A percentile compares a stretch with the other conserved stretches of the same genome.
These are phyloP conservation scores for Plectropomus leopardus DNA, from an alignment of 2,113 vertebrate species.

Conservation along the genomic window DNA sequence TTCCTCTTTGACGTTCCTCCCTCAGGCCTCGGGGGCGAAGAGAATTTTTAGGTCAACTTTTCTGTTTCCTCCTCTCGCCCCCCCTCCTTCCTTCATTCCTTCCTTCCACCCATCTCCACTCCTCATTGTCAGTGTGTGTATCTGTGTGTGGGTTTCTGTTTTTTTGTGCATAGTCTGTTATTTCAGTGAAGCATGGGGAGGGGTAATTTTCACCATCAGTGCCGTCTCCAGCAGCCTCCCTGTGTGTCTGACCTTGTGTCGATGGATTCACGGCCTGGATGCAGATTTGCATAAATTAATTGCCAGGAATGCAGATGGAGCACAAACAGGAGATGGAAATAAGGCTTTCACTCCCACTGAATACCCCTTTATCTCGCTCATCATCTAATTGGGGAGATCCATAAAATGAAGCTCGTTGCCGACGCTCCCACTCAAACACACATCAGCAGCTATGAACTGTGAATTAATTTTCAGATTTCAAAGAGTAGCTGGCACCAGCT, in stretches of 20 bases:
- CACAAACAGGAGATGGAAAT: constrained; percentile 38
- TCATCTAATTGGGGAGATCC: constrained; percentile 54
- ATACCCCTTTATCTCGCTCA: constrained; percentile 48
- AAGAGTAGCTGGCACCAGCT: background rate
- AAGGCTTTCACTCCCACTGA: constrained; percentile 33
- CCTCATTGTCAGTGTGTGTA: constrained; percentile 35
- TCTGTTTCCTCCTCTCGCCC: constrained; percentile 40
- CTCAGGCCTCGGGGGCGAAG: constrained; percentile 17
- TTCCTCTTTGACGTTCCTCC: constrained; percentile 7
- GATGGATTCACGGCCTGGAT: constrained; percentile 9
- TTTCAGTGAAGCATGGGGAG: background rate
- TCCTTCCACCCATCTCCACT: constrained; percentile 28
- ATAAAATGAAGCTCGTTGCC: constrained; percentile 28
- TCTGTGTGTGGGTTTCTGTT: constrained; percentile 13
- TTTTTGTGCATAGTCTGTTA: constrained; percentile 5
- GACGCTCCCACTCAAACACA: background rate
- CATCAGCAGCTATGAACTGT: background rate
- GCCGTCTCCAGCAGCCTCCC: constrained; percentile 28
- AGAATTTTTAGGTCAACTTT: constrained; percentile 66
- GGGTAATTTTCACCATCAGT: background rate
- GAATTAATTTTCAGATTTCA: constrained; percentile 18
- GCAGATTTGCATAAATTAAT: constrained; percentile 68
- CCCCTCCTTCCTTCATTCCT: constrained; percentile 24
- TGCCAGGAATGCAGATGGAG: constrained; percentile 54
- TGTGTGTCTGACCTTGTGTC: constrained; percentile 43